Evolutionary conservation across 2,113 vertebrate genomes (phyloP).

Genomic region (Delphinus delphis): DNA sequence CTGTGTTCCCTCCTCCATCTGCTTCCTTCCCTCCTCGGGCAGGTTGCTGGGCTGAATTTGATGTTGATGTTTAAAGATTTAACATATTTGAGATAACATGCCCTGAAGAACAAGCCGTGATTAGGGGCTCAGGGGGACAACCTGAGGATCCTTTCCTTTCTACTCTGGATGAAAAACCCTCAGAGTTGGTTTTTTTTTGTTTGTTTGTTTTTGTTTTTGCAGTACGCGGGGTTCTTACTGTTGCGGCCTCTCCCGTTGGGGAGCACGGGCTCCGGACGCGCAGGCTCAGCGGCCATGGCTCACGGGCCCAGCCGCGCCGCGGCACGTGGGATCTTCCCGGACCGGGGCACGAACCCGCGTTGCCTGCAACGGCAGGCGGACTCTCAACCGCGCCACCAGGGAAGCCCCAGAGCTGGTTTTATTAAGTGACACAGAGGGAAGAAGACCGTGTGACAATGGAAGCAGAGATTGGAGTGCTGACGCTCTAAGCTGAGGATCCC

Average conservation of each 20-base stretch:
- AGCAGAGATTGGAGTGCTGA: background rate
- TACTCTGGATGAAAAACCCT: background rate
- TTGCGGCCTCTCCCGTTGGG: too few species aligned
- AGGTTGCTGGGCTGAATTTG: background rate
- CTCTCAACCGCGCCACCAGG: too few species aligned
- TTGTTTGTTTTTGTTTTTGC: too few species aligned
- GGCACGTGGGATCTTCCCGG: too few species aligned
- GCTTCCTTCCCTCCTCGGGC: background rate
- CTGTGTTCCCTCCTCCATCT: too few species aligned
- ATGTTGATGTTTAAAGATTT: too few species aligned
- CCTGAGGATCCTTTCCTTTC: background rate
- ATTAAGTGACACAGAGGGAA: background rate
- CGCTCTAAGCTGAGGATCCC: accelerated
- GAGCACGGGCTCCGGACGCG: too few species aligned
- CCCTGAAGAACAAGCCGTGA: background rate
- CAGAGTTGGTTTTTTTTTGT: background rate
- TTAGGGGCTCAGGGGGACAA: background rate
- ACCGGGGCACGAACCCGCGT: too few species aligned
- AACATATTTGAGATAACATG: background rate
- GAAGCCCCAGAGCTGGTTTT: background rate
- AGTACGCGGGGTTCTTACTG: too few species aligned
- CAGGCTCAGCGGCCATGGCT: too few species aligned
- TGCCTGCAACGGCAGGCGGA: too few species aligned
- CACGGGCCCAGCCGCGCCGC: too few species aligned
- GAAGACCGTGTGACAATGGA: background rate